phyloP scores from a whole-genome alignment of 2,113 vertebrate genomes.

The Salvator merianae region DNA sequence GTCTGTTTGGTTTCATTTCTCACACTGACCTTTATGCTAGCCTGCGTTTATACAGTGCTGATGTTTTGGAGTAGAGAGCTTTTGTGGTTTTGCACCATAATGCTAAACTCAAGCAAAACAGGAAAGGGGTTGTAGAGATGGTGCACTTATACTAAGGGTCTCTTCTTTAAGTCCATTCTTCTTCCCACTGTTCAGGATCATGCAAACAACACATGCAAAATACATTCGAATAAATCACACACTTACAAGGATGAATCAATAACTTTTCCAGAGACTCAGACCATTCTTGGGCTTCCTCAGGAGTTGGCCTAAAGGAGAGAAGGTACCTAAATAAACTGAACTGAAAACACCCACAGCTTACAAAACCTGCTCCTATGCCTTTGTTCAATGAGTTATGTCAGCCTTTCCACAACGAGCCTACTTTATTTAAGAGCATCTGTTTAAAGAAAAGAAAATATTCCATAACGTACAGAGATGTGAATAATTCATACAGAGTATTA shows the following conservation, averaged over 20 bases:
- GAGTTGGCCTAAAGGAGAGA: constrained; percentile 5
- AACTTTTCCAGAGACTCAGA: constrained; percentile 29
- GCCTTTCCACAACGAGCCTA: neutral
- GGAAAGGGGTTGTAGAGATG: too few relatives aligned
- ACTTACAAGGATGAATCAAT: constrained; percentile 31
- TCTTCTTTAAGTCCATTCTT: neutral
- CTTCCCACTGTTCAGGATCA: neutral
- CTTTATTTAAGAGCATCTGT: too few relatives aligned
- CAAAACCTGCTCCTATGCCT: neutral
- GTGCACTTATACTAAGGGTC: too few relatives aligned
- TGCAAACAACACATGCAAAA: neutral
- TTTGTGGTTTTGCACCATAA: neutral
- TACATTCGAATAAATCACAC: neutral
- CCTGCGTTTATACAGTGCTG: neutral
- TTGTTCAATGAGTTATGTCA: neutral
- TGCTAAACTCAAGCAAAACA: neutral
- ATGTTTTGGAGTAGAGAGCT: neutral
- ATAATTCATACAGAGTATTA: too few relatives aligned
- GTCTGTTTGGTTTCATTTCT: neutral
- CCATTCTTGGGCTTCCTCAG: constrained; percentile 24
- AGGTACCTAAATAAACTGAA: neutral
- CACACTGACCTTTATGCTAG: neutral
- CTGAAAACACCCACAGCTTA: neutral
- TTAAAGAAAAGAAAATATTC: too few relatives aligned
- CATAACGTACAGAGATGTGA: too few relatives aligned